Base-by-base conservation (phyloP, 2,888 invertebrate genomes). In the Scaeva pyrastri region DNA sequence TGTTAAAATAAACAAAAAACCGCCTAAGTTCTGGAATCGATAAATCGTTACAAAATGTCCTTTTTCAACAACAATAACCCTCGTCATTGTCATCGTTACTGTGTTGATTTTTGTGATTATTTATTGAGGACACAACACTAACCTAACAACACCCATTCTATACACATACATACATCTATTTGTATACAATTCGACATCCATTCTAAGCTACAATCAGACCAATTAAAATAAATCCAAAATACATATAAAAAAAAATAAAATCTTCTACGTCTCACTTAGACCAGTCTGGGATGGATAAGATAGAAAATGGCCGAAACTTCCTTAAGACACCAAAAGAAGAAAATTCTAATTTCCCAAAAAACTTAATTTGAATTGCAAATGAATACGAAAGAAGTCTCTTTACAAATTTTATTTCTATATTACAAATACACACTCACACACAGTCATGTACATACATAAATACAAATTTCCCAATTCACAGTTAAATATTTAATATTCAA, bases 301-400 rank as follows among this genome's bases (percentile, higher is more conserved):
- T 52, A 12, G 21, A 43, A 71, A 52, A 14, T 26, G 43, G 31
- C 11, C 19, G 52, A 45, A 21, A 48, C n/a, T 48, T 43, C n/a
- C 62, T 8, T 10, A 36, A 72, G 58, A 21, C 50, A 21, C 0
- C 2, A 8, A 36, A 73, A 41, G 21, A 19, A 19, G 26, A 52
- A 62, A 75, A 45, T 64, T 21, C 39, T 45, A 48, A 58, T 19
- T 21, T 68, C 6, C 10, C n/a, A 50, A 48, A n/a, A 36, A 48
- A 45, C 45, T 66, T 0, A 52, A 79, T 84, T 79, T 75, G 58
- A 58, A 84, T 84, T 79, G 68, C 68, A 77, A 83, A 83, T 83
- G 45, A 66, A 19, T 39, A 8, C 50, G 31, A 50, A 66, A 23
- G 41, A 16, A 14, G 52, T 52, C 19, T 50, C 50, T 36, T 58